Base-by-base conservation (phyloP, 1,140 invertebrate genomes). In the Contarinia nasturtii region DNA sequence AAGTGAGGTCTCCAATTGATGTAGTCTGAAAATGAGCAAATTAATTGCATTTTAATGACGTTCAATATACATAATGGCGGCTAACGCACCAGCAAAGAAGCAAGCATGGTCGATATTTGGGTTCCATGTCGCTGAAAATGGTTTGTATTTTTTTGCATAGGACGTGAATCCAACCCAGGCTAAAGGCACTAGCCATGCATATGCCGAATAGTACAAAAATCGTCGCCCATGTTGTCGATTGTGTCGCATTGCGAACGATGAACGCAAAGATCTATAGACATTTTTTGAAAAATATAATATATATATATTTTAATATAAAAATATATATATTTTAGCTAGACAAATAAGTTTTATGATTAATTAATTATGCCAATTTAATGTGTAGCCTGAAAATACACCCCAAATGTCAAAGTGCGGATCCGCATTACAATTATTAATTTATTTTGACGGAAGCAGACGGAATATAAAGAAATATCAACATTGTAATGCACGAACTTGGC, bases 141-240 rank as follows among this genome's bases (percentile, higher is more conserved):
- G 54, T 18, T 67, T 60, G 21, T 67, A 71, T 34, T 57, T 56
- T 34, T 72, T 70, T 40, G 73, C 50, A 1, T 70, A 54, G 21
- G 64, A 65, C 46, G 68, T 71, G 8, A 60, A 71, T 72, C 17
- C 27, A 27, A 27, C 27, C 27, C 10, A 27, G 3, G 10, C 27
- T 5, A 10, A 27, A 27, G 27, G 27, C 27, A 27, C 50, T 17
- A 69, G 66, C 75, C 75, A 79, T 2, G 74, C 74, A 54, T 77
- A 77, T 1, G 74, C 11, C 1, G 73, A 75, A 53, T 77, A 79
- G 54, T 63, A 66, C 1, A 75, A 27, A 49, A 78, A 75, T 17
- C 66, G 67, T 45, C 63, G 64, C 7, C 58, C 57, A 43, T 67
- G 60, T n/a, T 70, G 64, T 41, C 64, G 59, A 18, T 55, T 60